Base-by-base conservation (phyloP, 2,888 invertebrate species). In the Dolichopus griseipennis region DNA sequence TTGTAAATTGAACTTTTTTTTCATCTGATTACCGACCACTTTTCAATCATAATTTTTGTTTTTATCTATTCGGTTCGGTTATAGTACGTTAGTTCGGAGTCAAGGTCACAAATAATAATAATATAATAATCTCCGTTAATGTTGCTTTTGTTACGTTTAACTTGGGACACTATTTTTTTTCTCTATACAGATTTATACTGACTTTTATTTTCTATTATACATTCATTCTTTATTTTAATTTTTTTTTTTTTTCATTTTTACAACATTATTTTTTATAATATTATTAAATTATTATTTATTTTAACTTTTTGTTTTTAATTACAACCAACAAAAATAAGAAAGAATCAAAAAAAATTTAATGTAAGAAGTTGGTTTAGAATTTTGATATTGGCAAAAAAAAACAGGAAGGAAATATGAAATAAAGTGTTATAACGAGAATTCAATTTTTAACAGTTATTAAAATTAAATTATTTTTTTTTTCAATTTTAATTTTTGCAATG, bases 41-140 rank as follows among this genome's bases (percentile, higher is more conserved):
- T 52, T 52, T 52, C 18, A 8, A 10, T 52, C n/a, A 6, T 18
- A 18, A 12, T 52, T 52, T 52, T 52, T 52, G n/a, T 52, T 52
- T 52, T 52, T 52, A 52, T 52, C 52, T 52, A 2, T 52, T 52
- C 2, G 6, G n/a, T 52, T 52, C 52, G 52, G 52, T 52, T 52
- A 52, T 52, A 52, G 52, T 52, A 52, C 15, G 52, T 52, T 52
- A 52, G 52, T 52, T 52, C 52, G 52, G 52, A 52, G 52, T 52
- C 52, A 52, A 52, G 52, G 52, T 52, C 52, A n/a, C 2, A 52
- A 52, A 18, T 52, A 52, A 52, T 52, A 52, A 52, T 43, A 43
- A 7, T n/a, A n/a, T n/a, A n/a, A 5, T 37, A 52, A 52, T 52
- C 52, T 52, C 52, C 52, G 52, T 9, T 27, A 27, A 27, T 27